Percentiles rank a stretch among this genome's conserved stretches.
phyloP scores from a whole-genome alignment of 2,888 invertebrate species.

The Pinctada fucata region DNA sequence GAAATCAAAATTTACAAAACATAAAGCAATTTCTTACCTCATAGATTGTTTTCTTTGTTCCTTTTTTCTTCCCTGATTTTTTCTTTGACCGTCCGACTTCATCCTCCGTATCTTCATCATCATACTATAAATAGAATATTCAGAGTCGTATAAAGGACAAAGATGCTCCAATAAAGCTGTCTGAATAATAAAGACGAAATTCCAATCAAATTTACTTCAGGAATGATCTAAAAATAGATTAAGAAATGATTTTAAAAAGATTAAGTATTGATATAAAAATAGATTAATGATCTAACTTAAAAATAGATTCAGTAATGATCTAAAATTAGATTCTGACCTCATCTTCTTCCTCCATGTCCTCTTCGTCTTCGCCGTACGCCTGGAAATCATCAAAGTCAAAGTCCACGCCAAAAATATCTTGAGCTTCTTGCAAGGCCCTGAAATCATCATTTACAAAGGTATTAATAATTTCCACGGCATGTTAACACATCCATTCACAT shows the following conservation, averaged over 20 bases:
- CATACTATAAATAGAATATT: constrained; percentile 49
- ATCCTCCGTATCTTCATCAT: constrained; percentile 69
- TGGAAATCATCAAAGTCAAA: constrained; percentile 83
- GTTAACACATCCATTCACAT: not conserved
- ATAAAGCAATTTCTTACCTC: constrained; percentile 62
- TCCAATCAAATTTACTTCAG: not conserved
- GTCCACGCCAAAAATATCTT: constrained; percentile 99
- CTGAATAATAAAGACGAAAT: constrained; percentile 2
- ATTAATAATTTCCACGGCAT: no score
- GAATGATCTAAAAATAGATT: not conserved
- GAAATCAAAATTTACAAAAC: no score
- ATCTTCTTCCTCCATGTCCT: constrained; percentile 72
- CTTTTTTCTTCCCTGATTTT: constrained; percentile 61
- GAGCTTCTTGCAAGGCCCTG: constrained; percentile 95
- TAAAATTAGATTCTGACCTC: constrained; percentile 53
- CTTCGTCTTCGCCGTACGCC: constrained; percentile 74
- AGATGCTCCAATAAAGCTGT: no score
- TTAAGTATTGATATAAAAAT: no score
- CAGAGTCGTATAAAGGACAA: no score
- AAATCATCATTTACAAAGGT: no score
- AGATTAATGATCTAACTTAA: no score
- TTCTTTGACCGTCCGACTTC: constrained; percentile 59
- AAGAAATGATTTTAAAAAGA: not conserved
- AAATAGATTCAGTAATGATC: no score
- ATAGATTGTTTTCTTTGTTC: constrained; percentile 74